Base-by-base conservation (phyloP, 2,113 vertebrate genomes). In the Zosterops lateralis region DNA sequence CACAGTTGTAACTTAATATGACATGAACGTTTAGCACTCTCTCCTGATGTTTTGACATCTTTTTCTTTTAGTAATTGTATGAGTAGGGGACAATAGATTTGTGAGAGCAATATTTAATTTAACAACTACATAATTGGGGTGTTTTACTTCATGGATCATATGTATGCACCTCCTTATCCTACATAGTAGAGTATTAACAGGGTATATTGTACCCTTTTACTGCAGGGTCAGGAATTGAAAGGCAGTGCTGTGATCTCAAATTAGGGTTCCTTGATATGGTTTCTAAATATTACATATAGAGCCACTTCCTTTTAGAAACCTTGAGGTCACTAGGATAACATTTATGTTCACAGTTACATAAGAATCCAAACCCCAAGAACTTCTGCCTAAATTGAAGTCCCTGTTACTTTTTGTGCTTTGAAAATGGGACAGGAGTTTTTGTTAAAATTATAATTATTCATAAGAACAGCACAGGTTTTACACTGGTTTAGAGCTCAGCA, bases 1-100 rank as follows among this genome's bases (percentile, higher is more conserved):
- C 72, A 89, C 94, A 92, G 92, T 57, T 96, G 88, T 93, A 96
- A 89, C 50, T 85, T 94, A 88, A 88, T 87, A 81, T 86, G 89
- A 90, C 80, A 91, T 57, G 87, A 95, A 87, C 65, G 62, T 96
- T 96, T 92, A 88, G 80, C 10, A 29, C 20, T 95, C 70, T 87
- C 80, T 96, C 81, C 82, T 81, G 91, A 82, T 93, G 44, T 93
- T 94, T 62, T 58, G 9, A 21, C 19, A 96, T 84, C 6, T 93
- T 87, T 73, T 58, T 47, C 53, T 90, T 91, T 61, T 47, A 95
- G 76, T 75, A 92, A 89, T 87, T 95, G 54, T 78, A n/a, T 14
- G 32, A 54, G 29, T 44, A 71, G 21, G 77, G 56, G 32, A 88
- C 65, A 90, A 89, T 64, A 90, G 64, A 93, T 10, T 50, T 77